Conservation (phyloP, 2,888 invertebrate species). For the Lysandra coridon region DNA sequence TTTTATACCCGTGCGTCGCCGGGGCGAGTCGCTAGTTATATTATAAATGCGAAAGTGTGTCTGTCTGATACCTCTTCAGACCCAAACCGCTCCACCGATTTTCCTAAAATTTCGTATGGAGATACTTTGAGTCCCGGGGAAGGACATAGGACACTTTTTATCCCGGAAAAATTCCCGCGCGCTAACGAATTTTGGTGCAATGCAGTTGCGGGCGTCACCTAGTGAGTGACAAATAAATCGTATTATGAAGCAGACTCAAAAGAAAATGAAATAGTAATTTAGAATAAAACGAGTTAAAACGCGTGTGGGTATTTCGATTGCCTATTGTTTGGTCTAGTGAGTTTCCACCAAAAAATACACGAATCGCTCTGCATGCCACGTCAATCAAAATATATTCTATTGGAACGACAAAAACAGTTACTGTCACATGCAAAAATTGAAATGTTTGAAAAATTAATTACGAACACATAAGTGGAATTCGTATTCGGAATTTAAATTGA, state of each 20-base stretch:
- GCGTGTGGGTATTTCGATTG: constrained; percentile 20
- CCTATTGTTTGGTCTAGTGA: constrained; percentile 28
- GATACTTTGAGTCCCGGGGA: too few relatives aligned
- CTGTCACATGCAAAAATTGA: constrained; percentile 19
- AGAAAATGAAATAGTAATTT: constrained; percentile 8
- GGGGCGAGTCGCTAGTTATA: too few relatives aligned
- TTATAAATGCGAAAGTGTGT: too few relatives aligned
- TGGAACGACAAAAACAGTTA: constrained; percentile 27
- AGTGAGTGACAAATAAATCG: too few relatives aligned
- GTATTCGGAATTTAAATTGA: background rate
- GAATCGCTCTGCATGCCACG: constrained; percentile 7
- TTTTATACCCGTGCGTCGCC: too few relatives aligned
- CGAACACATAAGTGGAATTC: background rate
- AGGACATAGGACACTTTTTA: too few relatives aligned
- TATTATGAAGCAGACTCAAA: background rate
- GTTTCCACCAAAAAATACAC: constrained; percentile 16
- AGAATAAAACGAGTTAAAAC: background rate
- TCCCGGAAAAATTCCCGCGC: too few relatives aligned
- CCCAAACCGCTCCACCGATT: too few relatives aligned
- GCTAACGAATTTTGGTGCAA: too few relatives aligned
- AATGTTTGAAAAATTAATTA: constrained; percentile 27
- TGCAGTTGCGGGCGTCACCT: too few relatives aligned
- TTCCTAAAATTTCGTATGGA: too few relatives aligned
- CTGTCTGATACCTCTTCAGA: too few relatives aligned
- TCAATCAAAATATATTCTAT: constrained; percentile 29